Conservation (phyloP, 2,797 vertebrate species). For the Sternarchorhynchus goeldii region DNA sequence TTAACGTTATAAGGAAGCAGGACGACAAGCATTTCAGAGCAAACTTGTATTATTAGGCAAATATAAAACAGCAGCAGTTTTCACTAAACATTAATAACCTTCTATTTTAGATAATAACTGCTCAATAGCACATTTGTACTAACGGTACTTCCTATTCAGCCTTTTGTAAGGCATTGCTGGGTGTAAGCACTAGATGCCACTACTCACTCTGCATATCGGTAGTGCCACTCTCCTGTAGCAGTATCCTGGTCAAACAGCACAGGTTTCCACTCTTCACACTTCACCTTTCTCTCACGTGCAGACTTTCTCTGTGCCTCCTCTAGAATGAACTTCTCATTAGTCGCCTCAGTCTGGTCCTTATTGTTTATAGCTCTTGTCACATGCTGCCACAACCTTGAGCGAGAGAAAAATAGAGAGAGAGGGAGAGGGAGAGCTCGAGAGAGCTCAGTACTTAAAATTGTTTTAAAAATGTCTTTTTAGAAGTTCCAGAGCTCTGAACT, state of each 20-base stretch:
- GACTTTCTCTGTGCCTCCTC: slow-evolving; percentile 94
- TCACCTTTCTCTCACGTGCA: slow-evolving; percentile 89
- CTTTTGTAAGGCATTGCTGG: too few relatives aligned
- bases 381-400: slow-evolving; percentile 92
- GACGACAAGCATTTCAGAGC: background rate
- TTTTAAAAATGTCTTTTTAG: too few relatives aligned
- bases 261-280: slow-evolving; percentile 88
- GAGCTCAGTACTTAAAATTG: too few relatives aligned
- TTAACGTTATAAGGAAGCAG: background rate
- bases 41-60: too few relatives aligned
- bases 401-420: slow-evolving; percentile 12
- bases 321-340: slow-evolving; percentile 93
- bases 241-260: slow-evolving; percentile 91
- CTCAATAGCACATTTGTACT: too few relatives aligned
- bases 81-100: too few relatives aligned
- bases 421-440: background rate
- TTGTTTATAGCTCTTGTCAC: slow-evolving; percentile 95
- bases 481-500: too few relatives aligned
- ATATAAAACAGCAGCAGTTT: too few relatives aligned
- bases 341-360: slow-evolving; percentile 97
- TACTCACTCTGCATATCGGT: slow-evolving; percentile 94
- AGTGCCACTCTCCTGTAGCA: slow-evolving; percentile 93
- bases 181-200: too few relatives aligned
- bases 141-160: too few relatives aligned
- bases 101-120: too few relatives aligned